Evolutionary conservation across 2,888 invertebrate genomes (phyloP).

Genomic region (Acanthosepion lycidas): DNA sequence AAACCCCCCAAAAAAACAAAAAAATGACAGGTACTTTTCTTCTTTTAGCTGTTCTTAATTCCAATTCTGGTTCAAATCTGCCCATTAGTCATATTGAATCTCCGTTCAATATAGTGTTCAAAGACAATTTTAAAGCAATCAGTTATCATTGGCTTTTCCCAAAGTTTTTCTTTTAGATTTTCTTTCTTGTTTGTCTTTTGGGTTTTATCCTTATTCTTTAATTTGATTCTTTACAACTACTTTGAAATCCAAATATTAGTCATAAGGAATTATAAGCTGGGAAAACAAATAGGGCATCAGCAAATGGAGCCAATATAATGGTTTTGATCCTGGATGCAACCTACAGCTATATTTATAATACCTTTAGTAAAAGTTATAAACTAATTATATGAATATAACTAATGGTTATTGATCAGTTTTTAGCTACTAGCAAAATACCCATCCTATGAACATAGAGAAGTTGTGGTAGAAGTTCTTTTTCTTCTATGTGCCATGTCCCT

Average conservation of each 20-base stretch:
- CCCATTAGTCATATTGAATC: not conserved
- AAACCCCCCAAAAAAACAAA: no score
- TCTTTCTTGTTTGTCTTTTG: not conserved
- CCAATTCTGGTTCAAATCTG: not conserved
- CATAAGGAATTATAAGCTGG: not conserved
- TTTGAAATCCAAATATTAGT: not conserved
- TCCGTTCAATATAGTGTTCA: not conserved
- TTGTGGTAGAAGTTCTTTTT: no score
- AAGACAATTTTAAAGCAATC: not conserved
- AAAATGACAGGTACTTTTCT: no score
- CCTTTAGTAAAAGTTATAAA: not conserved
- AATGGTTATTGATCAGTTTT: not conserved
- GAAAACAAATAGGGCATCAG: not conserved
- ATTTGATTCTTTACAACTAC: not conserved
- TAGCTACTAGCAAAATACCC: no score
- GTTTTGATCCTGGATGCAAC: not conserved
- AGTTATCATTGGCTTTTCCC: not conserved
- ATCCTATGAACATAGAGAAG: no score
- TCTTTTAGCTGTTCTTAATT: not conserved
- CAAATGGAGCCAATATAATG: not conserved
- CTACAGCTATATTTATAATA: not conserved
- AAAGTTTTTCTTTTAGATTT: not conserved
- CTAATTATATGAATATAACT: not conserved
- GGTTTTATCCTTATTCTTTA: not conserved
- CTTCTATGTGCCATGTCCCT: no score